These are phyloP conservation scores for Nycticryphes semicollaris DNA, from an alignment of 2,113 vertebrate genomes.

Conservation along the genomic window DNA sequence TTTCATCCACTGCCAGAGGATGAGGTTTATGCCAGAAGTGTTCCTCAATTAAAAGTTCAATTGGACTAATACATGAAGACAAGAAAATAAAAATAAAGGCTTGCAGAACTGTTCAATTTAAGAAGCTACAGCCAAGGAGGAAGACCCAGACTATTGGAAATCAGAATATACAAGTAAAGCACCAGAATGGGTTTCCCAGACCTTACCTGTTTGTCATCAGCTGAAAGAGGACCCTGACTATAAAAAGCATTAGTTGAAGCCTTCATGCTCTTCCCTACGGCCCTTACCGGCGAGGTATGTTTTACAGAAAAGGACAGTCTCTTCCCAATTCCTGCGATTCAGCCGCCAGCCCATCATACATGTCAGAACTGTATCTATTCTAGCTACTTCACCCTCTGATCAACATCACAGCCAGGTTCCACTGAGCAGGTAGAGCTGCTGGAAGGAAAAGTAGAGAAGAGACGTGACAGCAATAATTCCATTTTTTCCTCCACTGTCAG, in stretches of 20 bases:
- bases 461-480: background rate
- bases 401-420: background rate
- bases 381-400: background rate
- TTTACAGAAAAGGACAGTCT: background rate
- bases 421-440: background rate
- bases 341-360: background rate
- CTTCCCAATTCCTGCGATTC: background rate
- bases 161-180: background rate
- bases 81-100: too few relatives aligned
- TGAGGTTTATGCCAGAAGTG: background rate
- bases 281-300: background rate
- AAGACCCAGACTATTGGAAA: background rate
- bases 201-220: background rate
- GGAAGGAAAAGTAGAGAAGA: background rate
- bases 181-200: background rate
- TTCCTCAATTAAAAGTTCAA: background rate
- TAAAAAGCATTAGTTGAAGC: background rate
- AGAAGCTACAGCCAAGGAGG: background rate
- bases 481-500: background rate
- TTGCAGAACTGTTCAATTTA: background rate
- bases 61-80: background rate
- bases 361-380: background rate
- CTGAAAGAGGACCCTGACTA: background rate
- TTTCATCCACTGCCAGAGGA: background rate
- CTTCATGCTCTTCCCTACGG: background rate